Evolutionary conservation across 1,140 invertebrate species (phyloP).

Genomic region (Oreohelix idahoensis): DNA sequence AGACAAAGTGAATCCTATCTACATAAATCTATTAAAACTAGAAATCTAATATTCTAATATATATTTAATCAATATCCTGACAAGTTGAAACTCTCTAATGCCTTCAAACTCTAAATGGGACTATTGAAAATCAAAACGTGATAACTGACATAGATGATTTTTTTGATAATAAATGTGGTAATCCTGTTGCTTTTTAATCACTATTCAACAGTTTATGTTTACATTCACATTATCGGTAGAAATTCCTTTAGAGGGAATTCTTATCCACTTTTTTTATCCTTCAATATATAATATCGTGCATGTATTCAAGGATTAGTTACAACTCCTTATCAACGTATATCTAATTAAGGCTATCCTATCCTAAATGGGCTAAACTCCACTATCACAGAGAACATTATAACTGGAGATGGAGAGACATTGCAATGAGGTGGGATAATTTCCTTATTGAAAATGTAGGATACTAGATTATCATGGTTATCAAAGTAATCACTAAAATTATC

Average conservation of each 20-base stretch:
- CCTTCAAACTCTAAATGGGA: background rate
- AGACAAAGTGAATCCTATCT: no score
- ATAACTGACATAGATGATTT: background rate
- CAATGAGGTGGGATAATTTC: background rate
- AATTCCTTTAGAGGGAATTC: no score
- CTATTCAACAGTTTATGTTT: background rate
- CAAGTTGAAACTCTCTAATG: background rate
- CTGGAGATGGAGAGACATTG: no score
- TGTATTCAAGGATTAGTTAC: background rate
- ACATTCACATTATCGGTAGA: background rate
- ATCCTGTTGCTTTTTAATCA: background rate
- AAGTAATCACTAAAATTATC: conserved; percentile 1
- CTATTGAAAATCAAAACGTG: background rate
- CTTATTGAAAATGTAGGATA: background rate
- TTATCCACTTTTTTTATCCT: no score
- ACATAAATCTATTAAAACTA: background rate
- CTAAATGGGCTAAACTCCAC: background rate
- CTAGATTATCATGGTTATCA: conserved; percentile 13
- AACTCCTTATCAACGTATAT: background rate
- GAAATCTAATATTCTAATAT: no score
- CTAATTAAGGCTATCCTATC: background rate
- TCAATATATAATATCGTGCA: background rate
- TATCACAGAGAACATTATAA: background rate
- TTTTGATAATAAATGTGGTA: background rate
- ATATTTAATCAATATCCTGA: background rate